These are phyloP conservation scores for Drosophila multiciliata DNA, from an alignment of 2,888 invertebrate species.

Conservation along the genomic window DNA sequence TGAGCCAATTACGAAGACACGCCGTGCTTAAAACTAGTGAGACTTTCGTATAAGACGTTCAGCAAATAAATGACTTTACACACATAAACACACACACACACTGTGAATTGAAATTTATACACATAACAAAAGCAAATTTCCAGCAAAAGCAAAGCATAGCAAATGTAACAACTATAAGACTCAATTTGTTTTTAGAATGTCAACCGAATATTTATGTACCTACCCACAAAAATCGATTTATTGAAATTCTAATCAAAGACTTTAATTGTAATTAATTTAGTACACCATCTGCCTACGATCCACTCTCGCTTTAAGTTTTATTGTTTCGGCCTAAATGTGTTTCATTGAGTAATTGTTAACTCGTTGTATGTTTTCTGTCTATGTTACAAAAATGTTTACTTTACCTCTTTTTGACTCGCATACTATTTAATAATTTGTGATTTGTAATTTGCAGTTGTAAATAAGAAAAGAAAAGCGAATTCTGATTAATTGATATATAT, in stretches of 20 bases:
- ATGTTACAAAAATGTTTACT: constrained; percentile 54
- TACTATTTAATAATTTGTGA: constrained; percentile 44
- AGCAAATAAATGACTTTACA: constrained; percentile 70
- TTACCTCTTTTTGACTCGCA: constrained; percentile 62
- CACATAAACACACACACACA: constrained; percentile 22
- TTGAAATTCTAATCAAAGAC: constrained; percentile 70
- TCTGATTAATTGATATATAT: constrained; percentile 30
- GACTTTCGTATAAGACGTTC: constrained; percentile 66
- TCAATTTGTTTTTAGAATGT: constrained; percentile 65
- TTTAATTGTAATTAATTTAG: constrained; percentile 70
- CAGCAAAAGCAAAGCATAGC: constrained; percentile 66
- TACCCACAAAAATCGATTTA: constrained; percentile 36
- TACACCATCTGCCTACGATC: constrained; percentile 42
- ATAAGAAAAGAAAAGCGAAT: constrained; percentile 50
- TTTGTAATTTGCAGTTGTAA: constrained; percentile 62
- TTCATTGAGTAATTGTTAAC: constrained; percentile 69
- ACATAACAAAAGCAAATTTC: constrained; percentile 48
- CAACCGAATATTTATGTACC: constrained; percentile 34
- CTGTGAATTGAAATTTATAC: constrained; percentile 51
- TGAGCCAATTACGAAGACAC: constrained; percentile 42
- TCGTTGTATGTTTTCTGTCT: constrained; percentile 71
- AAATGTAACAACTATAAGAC: constrained; percentile 68
- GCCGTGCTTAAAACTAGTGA: constrained; percentile 57
- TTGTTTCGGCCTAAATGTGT: constrained; percentile 38
- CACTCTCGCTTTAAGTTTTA: constrained; percentile 56